Evolutionary conservation across 2,113 vertebrate species (phyloP), one percentile per base, ranked within the genome.

Genomic region (Calidris pugnax): DNA sequence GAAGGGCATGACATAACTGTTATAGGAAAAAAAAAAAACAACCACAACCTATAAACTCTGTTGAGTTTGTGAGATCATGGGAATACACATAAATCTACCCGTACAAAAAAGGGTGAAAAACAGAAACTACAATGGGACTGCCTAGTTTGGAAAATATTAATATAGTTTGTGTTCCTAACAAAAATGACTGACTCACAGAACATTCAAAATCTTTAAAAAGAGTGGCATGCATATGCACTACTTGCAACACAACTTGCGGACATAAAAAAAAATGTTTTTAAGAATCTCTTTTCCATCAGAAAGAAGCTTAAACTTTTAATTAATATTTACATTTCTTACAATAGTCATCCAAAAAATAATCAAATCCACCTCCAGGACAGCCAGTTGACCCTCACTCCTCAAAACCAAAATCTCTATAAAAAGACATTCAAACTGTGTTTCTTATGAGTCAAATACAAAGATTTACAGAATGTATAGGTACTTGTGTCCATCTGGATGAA

Each of bases 151-250:
- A 60, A 67, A 81, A 27, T 37, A 73, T 4, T 80, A 56, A 79
- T 60, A 35, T 9, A 14, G 2, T 55, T 51, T 17, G 1, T 21
- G 14, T 33, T 85, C 6, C 8, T 81, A 75, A 57, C 10, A 59
- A 63, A 39, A 16, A 85, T 23, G 15, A 66, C 27, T 43, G 28
- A 43, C 7, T 51, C 6, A 53, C 12, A n/a, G 33, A 71, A 90
- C 77, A 82, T 50, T n/a, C 2, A 73, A 67, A 73, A 64, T 50
- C 43, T 64, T 67, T 10, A 59, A 69, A 30, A 48, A 27, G 1
- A 67, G 1, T 24, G 13, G 2, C 47, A n/a, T 67, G 17, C 14
- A 14, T 7, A 47, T 12, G 3, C 1, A 30, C 5, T 48, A 28
- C 12, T 35, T 81, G 10, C 37, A 77, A 62, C 33, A 57, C 16